A percentile compares a stretch with the other conserved stretches of the same genome.
Evolutionary conservation across 2,113 vertebrate species (phyloP).

Genomic region (Chaetops frenatus): DNA sequence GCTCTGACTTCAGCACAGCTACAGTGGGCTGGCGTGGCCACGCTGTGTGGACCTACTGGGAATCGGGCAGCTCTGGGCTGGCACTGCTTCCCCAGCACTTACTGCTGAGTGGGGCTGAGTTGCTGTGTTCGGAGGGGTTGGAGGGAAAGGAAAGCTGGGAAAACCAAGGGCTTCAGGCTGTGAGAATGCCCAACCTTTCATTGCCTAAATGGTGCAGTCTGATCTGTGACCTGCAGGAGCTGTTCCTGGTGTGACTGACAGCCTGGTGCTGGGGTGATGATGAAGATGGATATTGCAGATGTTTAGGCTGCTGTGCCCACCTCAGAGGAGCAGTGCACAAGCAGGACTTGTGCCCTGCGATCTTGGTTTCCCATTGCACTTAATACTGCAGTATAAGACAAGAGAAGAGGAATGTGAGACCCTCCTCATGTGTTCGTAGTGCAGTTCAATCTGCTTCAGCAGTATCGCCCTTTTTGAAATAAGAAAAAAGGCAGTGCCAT

Average conservation of each 20-base stretch:
- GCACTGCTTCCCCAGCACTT: not conserved
- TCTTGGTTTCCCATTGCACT: not conserved
- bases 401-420: not conserved
- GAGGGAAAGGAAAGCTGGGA: not conserved
- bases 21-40: not conserved
- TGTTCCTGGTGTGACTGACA: not conserved
- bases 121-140: not conserved
- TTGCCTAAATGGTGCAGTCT: not conserved
- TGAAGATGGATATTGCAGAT: not conserved
- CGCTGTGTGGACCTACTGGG: not conserved
- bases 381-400: not conserved
- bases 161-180: not conserved
- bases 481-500: not conserved
- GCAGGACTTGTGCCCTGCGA: not conserved
- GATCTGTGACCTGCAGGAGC: not conserved
- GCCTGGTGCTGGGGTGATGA: not conserved
- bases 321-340: not conserved
- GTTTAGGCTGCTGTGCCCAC: rapidly evolving
- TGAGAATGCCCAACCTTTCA: not conserved
- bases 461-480: not conserved
- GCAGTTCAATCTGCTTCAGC: not conserved
- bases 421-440: not conserved
- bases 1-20: not conserved
- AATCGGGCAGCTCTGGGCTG: not conserved
- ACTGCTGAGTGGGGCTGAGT: not conserved